These are phyloP conservation scores for Seriola rivoliana DNA, from an alignment of 2,113 vertebrate genomes.

Conservation along the genomic window DNA sequence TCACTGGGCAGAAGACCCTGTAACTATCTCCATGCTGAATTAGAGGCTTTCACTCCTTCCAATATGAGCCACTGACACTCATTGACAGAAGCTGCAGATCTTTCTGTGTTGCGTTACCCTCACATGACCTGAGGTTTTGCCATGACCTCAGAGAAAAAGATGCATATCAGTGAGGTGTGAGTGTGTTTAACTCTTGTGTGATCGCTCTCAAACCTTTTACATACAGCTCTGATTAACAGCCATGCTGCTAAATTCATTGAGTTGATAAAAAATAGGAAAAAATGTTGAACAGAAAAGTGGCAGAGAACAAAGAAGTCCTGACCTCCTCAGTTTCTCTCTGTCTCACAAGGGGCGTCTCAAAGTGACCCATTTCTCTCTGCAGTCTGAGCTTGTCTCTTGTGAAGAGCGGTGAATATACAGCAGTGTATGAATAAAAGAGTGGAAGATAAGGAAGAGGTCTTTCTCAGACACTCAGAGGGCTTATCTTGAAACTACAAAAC, in stretches of 20 bases:
- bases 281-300: constrained; percentile 8
- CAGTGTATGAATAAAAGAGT: constrained; percentile 64
- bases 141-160: neutral
- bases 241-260: neutral
- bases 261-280: constrained; percentile 13
- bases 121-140: neutral
- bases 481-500: constrained; percentile 65
- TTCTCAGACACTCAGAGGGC: constrained; percentile 48
- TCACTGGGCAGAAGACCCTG: constrained; percentile 5
- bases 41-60: neutral
- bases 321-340: constrained; percentile 41
- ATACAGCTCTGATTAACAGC: neutral
- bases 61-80: neutral
- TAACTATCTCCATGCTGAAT: constrained; percentile 12
- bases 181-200: neutral
- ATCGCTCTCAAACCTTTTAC: neutral
- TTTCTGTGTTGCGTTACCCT: neutral
- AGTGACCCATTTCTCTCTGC: constrained; percentile 65
- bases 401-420: constrained; percentile 53
- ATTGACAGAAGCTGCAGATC: neutral
- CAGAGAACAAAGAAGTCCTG: constrained; percentile 37
- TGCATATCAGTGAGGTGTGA: neutral
- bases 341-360: constrained; percentile 55
- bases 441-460: constrained; percentile 63
- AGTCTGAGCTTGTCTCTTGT: constrained; percentile 53